Evolutionary conservation across 2,113 vertebrate genomes (phyloP).

Genomic region (Microtus ochrogaster): DNA sequence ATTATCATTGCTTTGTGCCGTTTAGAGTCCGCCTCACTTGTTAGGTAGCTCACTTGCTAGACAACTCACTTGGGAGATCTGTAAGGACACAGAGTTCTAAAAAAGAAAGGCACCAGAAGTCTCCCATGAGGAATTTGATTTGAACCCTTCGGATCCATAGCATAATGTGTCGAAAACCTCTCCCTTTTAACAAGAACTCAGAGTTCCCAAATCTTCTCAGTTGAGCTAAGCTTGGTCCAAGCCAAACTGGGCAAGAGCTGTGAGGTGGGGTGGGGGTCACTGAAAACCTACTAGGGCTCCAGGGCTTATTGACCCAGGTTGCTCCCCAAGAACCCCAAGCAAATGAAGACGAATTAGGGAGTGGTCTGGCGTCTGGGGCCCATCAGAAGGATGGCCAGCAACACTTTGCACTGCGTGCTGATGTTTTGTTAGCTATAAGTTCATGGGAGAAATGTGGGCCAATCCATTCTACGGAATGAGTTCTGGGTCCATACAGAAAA

Average conservation of each 20-base stretch:
- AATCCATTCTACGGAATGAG: background rate
- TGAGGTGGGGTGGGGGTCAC: background rate
- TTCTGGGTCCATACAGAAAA: background rate
- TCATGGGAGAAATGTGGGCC: background rate
- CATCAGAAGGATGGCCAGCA: background rate
- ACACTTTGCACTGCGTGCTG: background rate
- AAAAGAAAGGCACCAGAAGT: background rate
- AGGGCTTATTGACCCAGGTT: background rate
- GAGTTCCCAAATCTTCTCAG: background rate
- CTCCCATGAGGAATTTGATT: background rate
- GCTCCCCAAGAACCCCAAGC: background rate
- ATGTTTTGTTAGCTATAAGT: background rate
- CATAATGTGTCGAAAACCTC: slow-evolving; percentile 1
- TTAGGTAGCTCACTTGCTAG: background rate
- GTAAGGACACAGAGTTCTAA: background rate
- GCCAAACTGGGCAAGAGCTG: background rate
- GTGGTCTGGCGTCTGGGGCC: background rate
- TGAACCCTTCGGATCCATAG: background rate
- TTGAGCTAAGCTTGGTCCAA: slow-evolving; percentile 3
- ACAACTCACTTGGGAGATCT: background rate
- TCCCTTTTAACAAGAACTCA: background rate
- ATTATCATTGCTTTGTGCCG: slow-evolving; percentile 1
- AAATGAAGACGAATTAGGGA: slow-evolving; percentile 10
- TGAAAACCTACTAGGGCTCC: background rate
- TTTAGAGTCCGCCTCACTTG: background rate